Base-by-base conservation (phyloP, 2,113 vertebrate species). In the Lathamus discolor region DNA sequence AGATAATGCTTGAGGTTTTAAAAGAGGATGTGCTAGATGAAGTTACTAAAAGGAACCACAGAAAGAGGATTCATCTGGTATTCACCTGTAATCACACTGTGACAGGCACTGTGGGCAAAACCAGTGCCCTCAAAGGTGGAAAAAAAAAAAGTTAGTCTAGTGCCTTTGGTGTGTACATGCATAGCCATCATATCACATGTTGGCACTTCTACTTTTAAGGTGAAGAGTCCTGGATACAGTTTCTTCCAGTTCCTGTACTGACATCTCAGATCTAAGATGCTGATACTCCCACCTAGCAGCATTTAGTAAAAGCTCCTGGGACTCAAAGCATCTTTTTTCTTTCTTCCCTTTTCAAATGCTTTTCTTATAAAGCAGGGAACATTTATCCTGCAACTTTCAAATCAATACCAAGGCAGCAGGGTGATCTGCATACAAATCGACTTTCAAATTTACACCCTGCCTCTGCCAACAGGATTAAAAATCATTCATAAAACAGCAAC, bases 391-490 rank as follows among this genome's bases (percentile, higher is more conserved):
- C 72, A 92, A 91, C 72, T 96, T 97, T 93, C 89, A 92, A 93
- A 96, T 97, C 88, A 96, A 97, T 97, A 97, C 29, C 17, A 49
- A 95, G 86, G 94, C 89, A 94, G 76, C 55, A 69, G 77, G 49
- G 70, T 83, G 94, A 96, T 96, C 90, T 97, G 86, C 91, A 96
- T 96, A 92, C 73, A 95, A 96, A 97, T 96, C 22, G 25, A 57
- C 93, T 92, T 91, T 62, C 73, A 96, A 95, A 97, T 96, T 82
- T 92, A 83, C 66, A 67, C 37, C 74, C 90, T 95, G 70, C 59
- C 89, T 97, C 68, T 92, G 87, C 90, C 97, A 96, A 89, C 18
- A 91, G 55, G 90, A 97, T 96, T 97, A 97, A 97, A 97, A 96
- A 88, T 97, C 72, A 70, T 93, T 94, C 94, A 70, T 92, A 91